phyloP scores from a whole-genome alignment of 2,113 vertebrate species.

The Plectropomus leopardus region DNA sequence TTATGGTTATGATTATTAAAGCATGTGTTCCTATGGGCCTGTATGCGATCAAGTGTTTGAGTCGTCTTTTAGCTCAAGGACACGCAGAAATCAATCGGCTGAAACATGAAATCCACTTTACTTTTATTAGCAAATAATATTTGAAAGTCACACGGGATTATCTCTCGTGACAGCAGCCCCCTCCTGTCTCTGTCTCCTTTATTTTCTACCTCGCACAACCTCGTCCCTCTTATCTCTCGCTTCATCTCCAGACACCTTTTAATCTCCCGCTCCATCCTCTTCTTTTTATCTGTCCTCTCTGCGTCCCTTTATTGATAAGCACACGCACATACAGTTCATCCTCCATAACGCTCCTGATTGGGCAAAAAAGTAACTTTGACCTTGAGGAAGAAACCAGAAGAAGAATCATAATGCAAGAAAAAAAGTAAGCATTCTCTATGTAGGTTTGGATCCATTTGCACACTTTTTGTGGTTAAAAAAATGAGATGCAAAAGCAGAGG shows the following conservation, averaged over 20 bases:
- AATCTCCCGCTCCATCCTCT: constrained; percentile 14
- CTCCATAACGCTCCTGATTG: neutral
- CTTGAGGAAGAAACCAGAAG: constrained; percentile 11
- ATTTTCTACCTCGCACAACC: neutral
- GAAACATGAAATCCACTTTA: constrained; percentile 5
- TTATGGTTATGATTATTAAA: constrained; percentile 74
- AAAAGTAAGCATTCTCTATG: neutral
- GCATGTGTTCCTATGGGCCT: constrained; percentile 84
- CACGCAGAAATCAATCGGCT: constrained; percentile 21
- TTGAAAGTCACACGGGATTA: constrained; percentile 29
- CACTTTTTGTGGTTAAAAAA: neutral
- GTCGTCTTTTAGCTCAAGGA: constrained; percentile 56
- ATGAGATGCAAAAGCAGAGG: neutral
- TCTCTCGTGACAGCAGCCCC: neutral
- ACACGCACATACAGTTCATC: neutral
- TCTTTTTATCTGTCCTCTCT: neutral
- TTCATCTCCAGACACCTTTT: constrained; percentile 16
- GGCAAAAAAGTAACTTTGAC: neutral
- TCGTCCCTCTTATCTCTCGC: neutral
- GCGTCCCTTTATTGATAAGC: neutral
- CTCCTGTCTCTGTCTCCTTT: neutral
- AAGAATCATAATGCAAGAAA: neutral
- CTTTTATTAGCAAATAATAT: constrained; percentile 46
- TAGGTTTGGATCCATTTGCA: neutral
- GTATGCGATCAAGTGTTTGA: constrained; percentile 59